Conservation (phyloP, 2,888 invertebrate species). For the Metallyticus violacea region DNA sequence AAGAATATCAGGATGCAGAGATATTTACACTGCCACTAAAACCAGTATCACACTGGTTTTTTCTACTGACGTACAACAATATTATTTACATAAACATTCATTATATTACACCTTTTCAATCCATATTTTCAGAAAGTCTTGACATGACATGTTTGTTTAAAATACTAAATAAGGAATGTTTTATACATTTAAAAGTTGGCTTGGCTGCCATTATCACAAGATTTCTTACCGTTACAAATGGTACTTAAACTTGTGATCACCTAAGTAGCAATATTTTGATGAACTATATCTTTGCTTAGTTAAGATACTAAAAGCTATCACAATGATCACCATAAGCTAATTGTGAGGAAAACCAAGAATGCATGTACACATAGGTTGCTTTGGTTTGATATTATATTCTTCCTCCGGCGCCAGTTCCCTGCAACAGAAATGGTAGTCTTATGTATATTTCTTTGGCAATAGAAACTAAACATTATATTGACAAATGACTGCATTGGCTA, state of each 20-base stretch:
- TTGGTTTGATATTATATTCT: not conserved
- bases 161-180: conserved; percentile 6
- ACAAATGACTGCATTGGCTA: no score
- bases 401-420: not conserved
- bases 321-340: not conserved
- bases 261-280: not conserved
- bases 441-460: no score
- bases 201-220: not conserved
- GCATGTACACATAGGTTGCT: not conserved
- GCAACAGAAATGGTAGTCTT: not conserved
- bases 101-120: not conserved
- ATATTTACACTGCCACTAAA: not conserved
- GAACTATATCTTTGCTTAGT: not conserved
- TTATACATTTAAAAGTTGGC: conserved; percentile 8
- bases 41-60: not conserved
- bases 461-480: no score
- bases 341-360: not conserved
- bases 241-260: not conserved
- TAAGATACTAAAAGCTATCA: not conserved
- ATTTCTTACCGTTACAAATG: not conserved
- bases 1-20: not conserved
- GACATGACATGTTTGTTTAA: not conserved
- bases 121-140: not conserved
- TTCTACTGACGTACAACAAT: not conserved
- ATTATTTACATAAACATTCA: not conserved